Base-by-base conservation (phyloP, 1,140 invertebrate species). In the Zaprionus lachaisei region DNA sequence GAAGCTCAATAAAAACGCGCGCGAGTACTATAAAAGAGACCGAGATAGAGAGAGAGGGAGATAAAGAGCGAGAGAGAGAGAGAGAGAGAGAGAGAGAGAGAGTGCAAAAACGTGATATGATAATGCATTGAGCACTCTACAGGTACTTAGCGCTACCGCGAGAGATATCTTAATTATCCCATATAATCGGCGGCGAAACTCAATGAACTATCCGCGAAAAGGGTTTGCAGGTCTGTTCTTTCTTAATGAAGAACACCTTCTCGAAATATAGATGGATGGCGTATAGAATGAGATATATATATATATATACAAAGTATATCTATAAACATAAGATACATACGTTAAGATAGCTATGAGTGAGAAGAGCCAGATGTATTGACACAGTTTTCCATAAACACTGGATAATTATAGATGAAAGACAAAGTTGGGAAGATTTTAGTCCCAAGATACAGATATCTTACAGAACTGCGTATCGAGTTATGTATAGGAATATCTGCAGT, bases 41-140 rank as follows among this genome's bases (percentile, higher is more conserved):
- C 17, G 6, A 47, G 38, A 41, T 0, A 17, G 6, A 17, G n/a
- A 4, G 6, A 4, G 41, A 17, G 41, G 17, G 7, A 44, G 3
- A 9, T n/a, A 47, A 15, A n/a, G 1, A 17, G 6, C 9, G n/a
- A 9, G 6, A 9, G 41, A 44, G n/a, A 44, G 3, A 9, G 41
- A 44, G 38, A 41, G 1, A 17, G 6, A 17, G n/a, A 9, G 6
- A 9, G 41, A 17, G 41, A 44, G n/a, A 44, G 1, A 9, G 41
- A 17, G 24, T 57, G 54, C 65, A 57, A 63, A 67, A 67, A 67
- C 65, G 56, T 34, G 55, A 72, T 65, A 22, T 37, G 68, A 66
- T 72, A 68, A 68, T 73, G 57, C 71, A 57, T 15, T 17, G 26
- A 47, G 62, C 70, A 72, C 67, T 72, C 63, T 72, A 54, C 72